Percentiles rank a stretch among this genome's conserved stretches.
These are phyloP conservation scores for Trachelus tabidus DNA, from an alignment of 2,888 invertebrate species.

Conservation along the genomic window DNA sequence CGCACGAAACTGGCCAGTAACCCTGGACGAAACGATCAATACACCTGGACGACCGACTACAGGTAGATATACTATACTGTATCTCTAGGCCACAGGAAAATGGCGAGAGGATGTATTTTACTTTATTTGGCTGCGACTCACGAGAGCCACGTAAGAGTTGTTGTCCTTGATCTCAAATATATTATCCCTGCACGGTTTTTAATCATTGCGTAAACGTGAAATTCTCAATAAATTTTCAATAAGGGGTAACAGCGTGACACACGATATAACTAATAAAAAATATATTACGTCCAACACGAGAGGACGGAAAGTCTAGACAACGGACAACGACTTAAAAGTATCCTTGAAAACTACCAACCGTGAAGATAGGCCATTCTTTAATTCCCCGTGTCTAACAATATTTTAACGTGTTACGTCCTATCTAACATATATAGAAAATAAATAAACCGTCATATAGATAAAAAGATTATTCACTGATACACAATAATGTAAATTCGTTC, in stretches of 20 bases:
- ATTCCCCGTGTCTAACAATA: neutral
- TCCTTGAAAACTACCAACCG: conserved; percentile 50
- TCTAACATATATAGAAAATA: neutral
- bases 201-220: conserved; percentile 11
- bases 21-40: no score
- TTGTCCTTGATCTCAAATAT: conserved; percentile 43
- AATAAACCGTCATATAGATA: no score
- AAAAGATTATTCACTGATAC: no score
- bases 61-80: no score
- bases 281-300: no score
- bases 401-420: conserved; percentile 13
- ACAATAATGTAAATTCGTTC: no score
- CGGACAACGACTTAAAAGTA: conserved; percentile 58
- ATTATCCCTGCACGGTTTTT: conserved; percentile 24
- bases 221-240: no score
- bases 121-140: conserved; percentile 36
- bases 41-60: no score
- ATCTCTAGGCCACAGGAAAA: conserved; percentile 11
- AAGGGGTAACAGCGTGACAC: no score
- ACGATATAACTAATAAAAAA: no score
- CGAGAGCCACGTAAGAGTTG: conserved; percentile 26
- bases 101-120: conserved; percentile 21
- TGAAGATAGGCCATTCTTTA: neutral
- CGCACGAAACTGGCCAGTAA: no score
- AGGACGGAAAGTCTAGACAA: conserved; percentile 17